Evolutionary conservation across 2,113 vertebrate species (phyloP), one percentile per base, ranked within the genome.

Genomic region (Nematolebias whitei): DNA sequence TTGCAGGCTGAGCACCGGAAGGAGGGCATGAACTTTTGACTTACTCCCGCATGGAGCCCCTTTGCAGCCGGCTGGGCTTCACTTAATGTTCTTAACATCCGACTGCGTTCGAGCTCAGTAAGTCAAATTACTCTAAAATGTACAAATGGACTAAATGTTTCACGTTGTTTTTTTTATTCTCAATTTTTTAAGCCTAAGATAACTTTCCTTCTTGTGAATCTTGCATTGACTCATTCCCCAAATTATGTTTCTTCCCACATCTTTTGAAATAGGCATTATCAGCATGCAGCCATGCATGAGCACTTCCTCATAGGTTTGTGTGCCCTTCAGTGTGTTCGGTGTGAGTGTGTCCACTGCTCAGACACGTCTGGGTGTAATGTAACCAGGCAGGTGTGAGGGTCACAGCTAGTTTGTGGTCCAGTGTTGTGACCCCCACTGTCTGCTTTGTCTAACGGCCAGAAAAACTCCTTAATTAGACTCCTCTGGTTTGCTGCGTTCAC

Each of bases 21-120:
- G 85, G 83, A 70, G 91, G 90, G 81, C 89, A 84, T 94, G 93
- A 94, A 94, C 94, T 94, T 92, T 82, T 89, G 86, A 87, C 88
- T 82, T 77, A 85, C 69, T 78, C 49, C 20, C 78, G 63, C 44
- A 62, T 64, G 58, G 74, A 75, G 73, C 68, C 67, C 74, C 61
- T 50, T 10, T 35, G 48, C 53, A 62, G 64, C 64, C 50, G 50
- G 55, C 56, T 45, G 67, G 74, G 49, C 65, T 66, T 67, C 41
- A 51, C 50, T 72, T 79, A 76, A 67, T 78, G 64, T 66, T 38
- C 71, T 56, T 68, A 51, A 64, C 52, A 51, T 78, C 51, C 60
- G 49, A 45, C 40, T 56, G 13, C 67, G 22, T 56, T 29, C 22
- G 20, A 19, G 43, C 10, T 49, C 39, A 63, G 39, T 18, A 20